Evolutionary conservation across 2,797 vertebrate species (phyloP), one percentile per base, ranked within the genome.

Genomic region (Arctocebus calabarensis): DNA sequence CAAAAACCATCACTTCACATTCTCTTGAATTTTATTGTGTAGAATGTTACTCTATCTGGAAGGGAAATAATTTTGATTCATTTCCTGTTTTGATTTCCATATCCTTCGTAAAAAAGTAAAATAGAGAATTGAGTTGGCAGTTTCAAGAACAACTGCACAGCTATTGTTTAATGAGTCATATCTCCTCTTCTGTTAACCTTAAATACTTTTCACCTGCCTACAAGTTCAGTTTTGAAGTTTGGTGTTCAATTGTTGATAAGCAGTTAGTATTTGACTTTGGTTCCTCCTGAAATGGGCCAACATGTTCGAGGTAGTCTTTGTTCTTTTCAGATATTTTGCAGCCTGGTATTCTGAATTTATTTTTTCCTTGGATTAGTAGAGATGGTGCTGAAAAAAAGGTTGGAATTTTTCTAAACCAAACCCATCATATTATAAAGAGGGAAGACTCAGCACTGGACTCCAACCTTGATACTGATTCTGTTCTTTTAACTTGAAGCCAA

Each of bases 401-500:
- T 45, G 37, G 20, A 52, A 45, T 57, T 95, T 83, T 88, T 87
- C 45, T 90, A 64, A 92, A 29, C 29, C 23, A 84, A 68, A 88
- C 1, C 34, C 66, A 64, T 43, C 6, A 16, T 81, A 84, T 90
- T 84, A 52, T 52, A 82, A 84, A 91, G 75, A 55, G 71, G 25
- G 45, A 94, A 96, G 71, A 78, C 29, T 16, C 25, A 78, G 70
- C 3, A 13, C 4, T 73, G n/a, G 71, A 91, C 79, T 55, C 83
- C 74, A 90, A 7, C 3, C 16, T 74, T 32, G 75, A 34, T 52
- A 27, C 73, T 22, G 27, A 62, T 37, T 83, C 34, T 71, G 13
- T 88, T 84, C 77, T 92, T 78, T 75, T 59, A 85, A 78, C 43
- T 70, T 14, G 45, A 95, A 95, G 66, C n/a, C 57, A 89, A 96